Percentiles rank a stretch among this genome's conserved stretches.
These are phyloP conservation scores for Anarrhichthys ocellatus DNA, from an alignment of 2,113 vertebrate species.

Conservation along the genomic window DNA sequence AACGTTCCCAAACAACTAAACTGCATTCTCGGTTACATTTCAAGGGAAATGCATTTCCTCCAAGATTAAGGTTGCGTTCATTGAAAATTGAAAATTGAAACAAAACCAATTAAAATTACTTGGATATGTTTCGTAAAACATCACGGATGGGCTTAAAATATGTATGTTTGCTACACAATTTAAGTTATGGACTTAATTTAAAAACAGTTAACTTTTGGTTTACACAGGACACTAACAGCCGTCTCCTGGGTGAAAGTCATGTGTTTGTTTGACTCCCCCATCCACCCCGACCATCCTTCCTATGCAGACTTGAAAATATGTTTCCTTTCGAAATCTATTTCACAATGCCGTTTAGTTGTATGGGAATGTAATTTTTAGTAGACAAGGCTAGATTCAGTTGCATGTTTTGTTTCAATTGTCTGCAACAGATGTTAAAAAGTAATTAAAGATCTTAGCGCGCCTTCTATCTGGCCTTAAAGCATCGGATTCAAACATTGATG, in stretches of 20 bases:
- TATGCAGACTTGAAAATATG: background rate
- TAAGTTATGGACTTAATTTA: background rate
- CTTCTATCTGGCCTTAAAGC: background rate
- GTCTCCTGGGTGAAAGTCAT: background rate
- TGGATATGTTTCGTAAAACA: background rate
- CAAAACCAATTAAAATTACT: background rate
- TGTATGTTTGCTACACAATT: background rate
- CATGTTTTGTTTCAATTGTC: background rate
- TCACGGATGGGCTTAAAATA: background rate
- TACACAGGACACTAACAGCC: background rate
- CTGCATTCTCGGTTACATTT: background rate
- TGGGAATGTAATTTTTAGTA: background rate
- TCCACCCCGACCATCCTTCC: background rate
- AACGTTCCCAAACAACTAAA: background rate
- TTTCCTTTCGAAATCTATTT: background rate
- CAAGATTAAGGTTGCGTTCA: background rate
- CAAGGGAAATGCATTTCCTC: background rate
- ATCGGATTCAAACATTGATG: slow-evolving; percentile 5
- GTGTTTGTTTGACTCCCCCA: background rate
- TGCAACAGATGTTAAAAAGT: background rate
- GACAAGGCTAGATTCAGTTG: background rate
- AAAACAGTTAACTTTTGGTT: background rate
- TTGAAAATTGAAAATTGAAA: background rate
- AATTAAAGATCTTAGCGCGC: slow-evolving; percentile 13
- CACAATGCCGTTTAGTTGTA: background rate